These are phyloP conservation scores for Cerastoderma edule DNA, from an alignment of 2,888 invertebrate species.

Conservation along the genomic window DNA sequence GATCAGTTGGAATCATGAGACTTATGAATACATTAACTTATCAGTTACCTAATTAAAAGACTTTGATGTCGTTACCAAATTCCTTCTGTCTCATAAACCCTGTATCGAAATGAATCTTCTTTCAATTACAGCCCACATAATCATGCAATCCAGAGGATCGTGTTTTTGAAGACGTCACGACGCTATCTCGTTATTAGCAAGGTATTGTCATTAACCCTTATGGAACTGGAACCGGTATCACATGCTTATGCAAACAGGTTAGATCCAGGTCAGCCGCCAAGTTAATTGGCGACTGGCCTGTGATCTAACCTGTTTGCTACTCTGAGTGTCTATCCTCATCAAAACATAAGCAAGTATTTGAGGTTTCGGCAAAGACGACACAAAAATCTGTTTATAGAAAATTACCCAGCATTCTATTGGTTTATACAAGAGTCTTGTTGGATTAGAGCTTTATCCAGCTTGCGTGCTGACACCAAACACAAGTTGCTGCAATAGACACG, in stretches of 20 bases:
- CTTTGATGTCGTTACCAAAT: neutral
- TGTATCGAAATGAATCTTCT: neutral
- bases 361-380: too few species aligned
- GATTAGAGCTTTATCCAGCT: too few species aligned
- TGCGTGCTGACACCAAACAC: too few species aligned
- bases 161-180: slow-evolving; percentile 1
- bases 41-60: neutral
- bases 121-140: slow-evolving; percentile 13
- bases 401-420: too few species aligned
- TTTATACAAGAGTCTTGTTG: too few species aligned
- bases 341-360: neutral
- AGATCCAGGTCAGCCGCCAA: neutral
- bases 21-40: neutral
- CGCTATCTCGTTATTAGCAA: slow-evolving; percentile 12
- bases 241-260: neutral
- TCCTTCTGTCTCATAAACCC: neutral
- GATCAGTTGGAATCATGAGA: too few species aligned
- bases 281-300: too few species aligned
- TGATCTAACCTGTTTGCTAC: too few species aligned
- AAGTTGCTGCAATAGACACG: too few species aligned
- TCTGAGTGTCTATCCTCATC: neutral
- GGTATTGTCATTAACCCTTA: neutral
- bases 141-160: slow-evolving; percentile 12
- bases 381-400: too few species aligned
- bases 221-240: neutral